These are phyloP conservation scores for Habrosyne pyritoides DNA, from an alignment of 2,888 invertebrate genomes.

Conservation along the genomic window DNA sequence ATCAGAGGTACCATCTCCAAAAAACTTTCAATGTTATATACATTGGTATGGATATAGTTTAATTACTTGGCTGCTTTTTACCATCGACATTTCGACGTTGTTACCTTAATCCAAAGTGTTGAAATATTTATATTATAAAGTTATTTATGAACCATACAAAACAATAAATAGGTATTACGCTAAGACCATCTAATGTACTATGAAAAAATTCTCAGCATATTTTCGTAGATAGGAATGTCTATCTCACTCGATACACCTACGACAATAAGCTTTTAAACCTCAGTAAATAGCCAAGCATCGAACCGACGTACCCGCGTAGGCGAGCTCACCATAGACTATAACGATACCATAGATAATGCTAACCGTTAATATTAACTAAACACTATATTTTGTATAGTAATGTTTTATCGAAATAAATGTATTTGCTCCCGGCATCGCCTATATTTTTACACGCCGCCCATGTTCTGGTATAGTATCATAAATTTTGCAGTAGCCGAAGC, in stretches of 20 bases:
- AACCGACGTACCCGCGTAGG: background rate
- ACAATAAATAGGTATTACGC: too few species aligned
- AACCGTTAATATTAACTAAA: constrained; percentile 4
- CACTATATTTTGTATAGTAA: constrained; percentile 12
- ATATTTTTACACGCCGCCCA: constrained; percentile 26
- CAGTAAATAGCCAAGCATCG: background rate
- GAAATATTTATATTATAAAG: too few species aligned
- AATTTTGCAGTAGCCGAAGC: background rate
- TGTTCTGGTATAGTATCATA: constrained; percentile 18
- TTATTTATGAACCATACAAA: too few species aligned
- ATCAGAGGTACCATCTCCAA: too few species aligned
- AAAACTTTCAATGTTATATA: too few species aligned
- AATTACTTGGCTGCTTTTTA: too few species aligned
- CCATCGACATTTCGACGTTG: too few species aligned
- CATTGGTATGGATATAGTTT: too few species aligned
- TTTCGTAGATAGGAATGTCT: background rate
- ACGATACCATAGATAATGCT: background rate
- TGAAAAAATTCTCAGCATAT: background rate
- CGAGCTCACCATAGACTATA: background rate
- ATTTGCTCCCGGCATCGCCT: constrained; percentile 35
- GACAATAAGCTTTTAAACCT: background rate
- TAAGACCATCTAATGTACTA: too few species aligned
- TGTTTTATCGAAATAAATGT: constrained; percentile 35
- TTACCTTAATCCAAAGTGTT: too few species aligned
- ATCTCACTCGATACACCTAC: background rate